Percentiles rank a stretch among this genome's conserved stretches.
These are phyloP conservation scores for Lissonota sp. DNA, from an alignment of 2,888 invertebrate species.

Conservation along the genomic window DNA sequence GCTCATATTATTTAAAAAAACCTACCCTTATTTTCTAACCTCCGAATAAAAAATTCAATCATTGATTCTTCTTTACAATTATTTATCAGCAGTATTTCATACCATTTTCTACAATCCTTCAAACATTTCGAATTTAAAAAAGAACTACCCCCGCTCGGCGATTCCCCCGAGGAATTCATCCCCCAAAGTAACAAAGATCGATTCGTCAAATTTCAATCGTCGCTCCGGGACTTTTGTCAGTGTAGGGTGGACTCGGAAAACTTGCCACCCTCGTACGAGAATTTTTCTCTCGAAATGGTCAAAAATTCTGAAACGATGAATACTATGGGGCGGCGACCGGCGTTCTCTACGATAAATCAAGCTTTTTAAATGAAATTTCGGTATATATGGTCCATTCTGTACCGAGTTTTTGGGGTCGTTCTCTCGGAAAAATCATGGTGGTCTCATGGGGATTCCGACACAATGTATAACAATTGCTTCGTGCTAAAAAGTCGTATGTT, in stretches of 20 bases:
- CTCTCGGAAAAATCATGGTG: slow-evolving; percentile 75
- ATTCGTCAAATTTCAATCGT: slow-evolving; percentile 37
- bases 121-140: too few species aligned
- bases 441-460: slow-evolving; percentile 64
- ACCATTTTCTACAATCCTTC: too few species aligned
- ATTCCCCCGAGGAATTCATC: not conserved
- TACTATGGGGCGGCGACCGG: slow-evolving; percentile 24
- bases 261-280: slow-evolving; percentile 37
- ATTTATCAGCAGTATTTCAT: too few species aligned
- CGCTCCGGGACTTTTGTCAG: slow-evolving; percentile 44
- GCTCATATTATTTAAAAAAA: too few species aligned
- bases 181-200: not conserved
- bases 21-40: slow-evolving; percentile 11
- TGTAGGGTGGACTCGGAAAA: slow-evolving; percentile 43
- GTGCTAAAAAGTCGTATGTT: too few species aligned
- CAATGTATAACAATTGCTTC: slow-evolving; percentile 4
- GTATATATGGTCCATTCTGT: not conserved
- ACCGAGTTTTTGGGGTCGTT: slow-evolving; percentile 37
- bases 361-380: slow-evolving; percentile 40
- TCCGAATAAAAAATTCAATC: slow-evolving; percentile 20
- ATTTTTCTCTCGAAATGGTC: slow-evolving; percentile 15
- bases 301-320: slow-evolving; percentile 19
- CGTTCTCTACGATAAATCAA: slow-evolving; percentile 51
- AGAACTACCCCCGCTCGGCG: too few species aligned
- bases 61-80: not conserved